Evolutionary conservation across 2,888 invertebrate species (phyloP), one percentile per base, ranked within the genome.

Genomic region (Ectemnius lituratus): DNA sequence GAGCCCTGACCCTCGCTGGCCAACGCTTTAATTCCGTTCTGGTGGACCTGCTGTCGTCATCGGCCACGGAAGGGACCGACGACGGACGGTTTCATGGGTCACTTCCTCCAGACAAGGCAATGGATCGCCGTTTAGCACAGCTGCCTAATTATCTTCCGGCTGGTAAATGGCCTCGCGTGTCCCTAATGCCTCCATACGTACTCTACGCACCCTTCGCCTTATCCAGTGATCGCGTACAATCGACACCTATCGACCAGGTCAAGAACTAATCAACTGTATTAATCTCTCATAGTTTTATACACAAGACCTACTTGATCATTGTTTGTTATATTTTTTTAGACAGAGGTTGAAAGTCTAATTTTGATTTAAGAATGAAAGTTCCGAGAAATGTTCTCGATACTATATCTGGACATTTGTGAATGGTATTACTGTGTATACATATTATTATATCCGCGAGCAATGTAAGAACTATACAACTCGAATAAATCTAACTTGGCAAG

Each of bases 91-190:
- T 80, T 74, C 72, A 75, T 52, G 64, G 67, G 70, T 75, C 73
- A 73, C 67, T 80, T 80, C 68, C 59, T 64, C 65, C 58, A 71
- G 62, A 74, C 67, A 60, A 62, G 71, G 61, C 66, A 57, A 59
- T 62, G 46, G 72, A 79, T 75, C 72, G 68, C 73, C 73, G 66
- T 70, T 71, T 67, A 75, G 73, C 62, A 65, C 75, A 70, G 60
- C 66, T 62, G 70, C 62, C 59, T 76, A 78, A 82, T 71, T 76
- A 73, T 73, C 72, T 77, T 76, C 69, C 77, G 73, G 76, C 27
- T 70, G 47, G 49, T 60, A 68, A 69, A 69, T 69, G 56, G 72
- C 62, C 18, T 69, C 65, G 77, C 77, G 69, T 73, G 73, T 61
- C 62, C 65, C 13, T 45, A 65, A 69, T 67, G 59, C 58, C 61